Evolutionary conservation across 2,888 invertebrate species (phyloP).

Genomic region (Oscheius sp.): DNA sequence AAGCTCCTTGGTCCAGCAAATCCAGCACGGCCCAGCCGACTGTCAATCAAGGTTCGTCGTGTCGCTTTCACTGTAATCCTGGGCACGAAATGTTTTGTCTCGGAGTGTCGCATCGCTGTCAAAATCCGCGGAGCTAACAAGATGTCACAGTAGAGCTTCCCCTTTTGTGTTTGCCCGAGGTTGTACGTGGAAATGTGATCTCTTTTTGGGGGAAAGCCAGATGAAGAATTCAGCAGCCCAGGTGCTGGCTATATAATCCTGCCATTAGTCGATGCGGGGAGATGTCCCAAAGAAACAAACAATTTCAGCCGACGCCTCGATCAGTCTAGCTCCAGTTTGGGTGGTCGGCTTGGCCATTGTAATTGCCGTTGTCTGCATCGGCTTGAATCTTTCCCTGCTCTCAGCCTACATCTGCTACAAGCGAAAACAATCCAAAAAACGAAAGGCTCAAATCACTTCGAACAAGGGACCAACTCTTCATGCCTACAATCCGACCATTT

Average conservation of each 20-base stretch:
- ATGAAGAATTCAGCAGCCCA: constrained; percentile 19
- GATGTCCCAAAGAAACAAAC: background rate
- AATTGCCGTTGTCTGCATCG: constrained; percentile 61
- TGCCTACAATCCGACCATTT: constrained; percentile 54
- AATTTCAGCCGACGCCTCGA: background rate
- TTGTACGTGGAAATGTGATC: constrained; percentile 15
- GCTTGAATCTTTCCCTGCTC: constrained; percentile 56
- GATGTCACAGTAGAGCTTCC: background rate
- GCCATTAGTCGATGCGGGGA: no score
- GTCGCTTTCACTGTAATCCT: background rate
- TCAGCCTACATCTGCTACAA: constrained; percentile 62
- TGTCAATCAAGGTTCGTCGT: background rate
- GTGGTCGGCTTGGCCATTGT: constrained; percentile 63
- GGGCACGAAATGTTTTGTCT: background rate
- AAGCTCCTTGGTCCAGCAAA: constrained; percentile 3
- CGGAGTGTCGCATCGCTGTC: constrained; percentile 13
- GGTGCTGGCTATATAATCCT: background rate
- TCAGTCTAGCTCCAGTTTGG: constrained; percentile 56
- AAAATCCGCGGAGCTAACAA: constrained; percentile 6
- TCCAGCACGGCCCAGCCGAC: no score
- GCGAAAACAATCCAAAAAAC: constrained; percentile 54
- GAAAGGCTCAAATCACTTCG: constrained; percentile 57
- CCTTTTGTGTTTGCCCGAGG: background rate
- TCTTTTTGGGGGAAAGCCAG: background rate
- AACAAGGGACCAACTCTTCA: constrained; percentile 61